Conservation (phyloP, 1,140 invertebrate genomes). For the Brevipalpus yothersi region DNA sequence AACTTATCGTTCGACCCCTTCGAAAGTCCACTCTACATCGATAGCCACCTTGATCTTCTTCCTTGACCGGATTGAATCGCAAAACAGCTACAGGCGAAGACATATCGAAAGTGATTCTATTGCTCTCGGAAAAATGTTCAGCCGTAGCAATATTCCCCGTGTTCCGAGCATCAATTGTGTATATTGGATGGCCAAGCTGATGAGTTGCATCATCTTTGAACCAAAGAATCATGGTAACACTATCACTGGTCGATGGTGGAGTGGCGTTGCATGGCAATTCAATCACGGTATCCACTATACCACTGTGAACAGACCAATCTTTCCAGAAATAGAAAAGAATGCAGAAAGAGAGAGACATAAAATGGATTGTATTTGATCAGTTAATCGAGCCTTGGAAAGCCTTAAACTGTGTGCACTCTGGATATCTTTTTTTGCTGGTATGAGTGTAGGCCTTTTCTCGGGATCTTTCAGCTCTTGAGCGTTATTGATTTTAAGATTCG, state of each 20-base stretch:
- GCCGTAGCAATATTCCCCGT: not conserved
- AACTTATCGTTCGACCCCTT: constrained; percentile 30
- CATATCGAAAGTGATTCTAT: not conserved
- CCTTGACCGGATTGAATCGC: not conserved
- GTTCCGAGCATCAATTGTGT: constrained; percentile 3
- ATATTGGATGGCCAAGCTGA: not conserved
- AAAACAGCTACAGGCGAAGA: not conserved
- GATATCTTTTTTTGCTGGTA: too few species aligned
- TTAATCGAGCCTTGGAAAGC: too few species aligned
- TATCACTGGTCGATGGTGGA: constrained; percentile 39
- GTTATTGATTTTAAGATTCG: too few species aligned
- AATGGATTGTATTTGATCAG: too few species aligned
- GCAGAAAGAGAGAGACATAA: too few species aligned
- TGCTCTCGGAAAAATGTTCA: not conserved
- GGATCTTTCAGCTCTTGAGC: too few species aligned
- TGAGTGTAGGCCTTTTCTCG: too few species aligned
- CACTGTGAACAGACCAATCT: not conserved
- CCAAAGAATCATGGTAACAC: constrained; percentile 72
- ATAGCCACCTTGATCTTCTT: constrained; percentile 2
- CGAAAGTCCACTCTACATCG: constrained; percentile 3
- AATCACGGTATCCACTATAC: not conserved
- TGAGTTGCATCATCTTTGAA: constrained; percentile 41
- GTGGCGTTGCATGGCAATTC: constrained; percentile 54
- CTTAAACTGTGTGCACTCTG: too few species aligned
- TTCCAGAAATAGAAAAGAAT: too few species aligned